Evolutionary conservation across 2,797 vertebrate species (phyloP), one percentile per base, ranked within the genome.

Genomic region (Sarcophilus harrisii): DNA sequence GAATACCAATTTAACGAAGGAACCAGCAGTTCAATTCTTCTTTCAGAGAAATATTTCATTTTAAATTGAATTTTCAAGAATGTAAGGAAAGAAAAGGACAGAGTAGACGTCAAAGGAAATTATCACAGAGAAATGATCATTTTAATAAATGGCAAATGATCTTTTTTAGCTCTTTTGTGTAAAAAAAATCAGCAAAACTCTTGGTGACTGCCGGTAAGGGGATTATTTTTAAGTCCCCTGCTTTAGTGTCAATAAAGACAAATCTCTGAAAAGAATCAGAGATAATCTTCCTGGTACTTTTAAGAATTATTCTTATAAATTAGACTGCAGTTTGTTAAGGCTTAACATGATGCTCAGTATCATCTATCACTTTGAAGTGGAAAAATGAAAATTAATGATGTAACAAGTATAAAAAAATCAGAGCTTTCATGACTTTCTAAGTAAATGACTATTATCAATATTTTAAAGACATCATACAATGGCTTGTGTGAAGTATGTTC

Each of bases 1-100:
- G 95, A 92, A 6, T 90, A 96, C 93, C 87, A 87, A 62, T 58
- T 92, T 57, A 45, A 29, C n/a, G 57, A 94, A 57, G 58, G 92
- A 62, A 94, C 93, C 60, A 96, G 90, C 94, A 73, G 57, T 54
- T 95, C 45, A 32, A 45, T 93, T 90, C 38, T 92, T 90, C 90
- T 18, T 93, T 58, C 90, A 93, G 87, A 91, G 91, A 93, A 52
- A 29, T 29, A 90, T 94, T 97, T 94, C 92, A 94, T 96, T 96
- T 94, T 66, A 55, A 14, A 94, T 52, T 49, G 32, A 93, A 90
- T 81, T 96, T 96, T 93, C 73, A 30, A 91, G 52, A 91, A 73
- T 57, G 2, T 94, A 92, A 93, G 96, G 62, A 93, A 95, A 96
- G 92, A 38, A 58, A 24, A n/a, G 92, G 93, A 92, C 29, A 24